Conservation (phyloP, 53 echinoderm and acorn worm species). For the Echinarachnius parma region DNA sequence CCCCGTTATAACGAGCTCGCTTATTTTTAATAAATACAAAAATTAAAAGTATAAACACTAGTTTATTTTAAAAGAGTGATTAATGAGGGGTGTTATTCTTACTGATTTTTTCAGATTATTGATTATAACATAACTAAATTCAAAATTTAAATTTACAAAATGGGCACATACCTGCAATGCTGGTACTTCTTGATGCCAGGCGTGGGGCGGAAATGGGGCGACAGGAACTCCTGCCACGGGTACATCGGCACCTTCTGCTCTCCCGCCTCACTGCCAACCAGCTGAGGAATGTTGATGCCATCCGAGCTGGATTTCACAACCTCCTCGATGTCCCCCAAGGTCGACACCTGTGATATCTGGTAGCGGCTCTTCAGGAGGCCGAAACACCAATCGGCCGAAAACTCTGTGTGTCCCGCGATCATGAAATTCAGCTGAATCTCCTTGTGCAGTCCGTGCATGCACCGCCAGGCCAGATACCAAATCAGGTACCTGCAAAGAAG, state of each 20-base stretch:
- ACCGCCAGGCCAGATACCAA: constrained; percentile 51
- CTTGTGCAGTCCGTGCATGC: constrained; percentile 30
- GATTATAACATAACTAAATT: too few species aligned
- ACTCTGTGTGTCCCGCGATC: constrained; percentile 13
- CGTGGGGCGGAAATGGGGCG: constrained; percentile 39
- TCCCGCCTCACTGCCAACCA: constrained; percentile 53
- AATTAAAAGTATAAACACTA: too few species aligned
- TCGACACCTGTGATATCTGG: neutral
- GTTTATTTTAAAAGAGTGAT: too few species aligned
- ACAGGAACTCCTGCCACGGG: constrained; percentile 52
- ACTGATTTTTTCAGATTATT: too few species aligned
- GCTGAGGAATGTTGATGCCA: constrained; percentile 46
- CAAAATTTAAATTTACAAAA: too few species aligned
- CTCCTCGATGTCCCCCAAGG: constrained; percentile 32
- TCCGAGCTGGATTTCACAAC: constrained; percentile 10
- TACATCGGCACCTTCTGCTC: constrained; percentile 20
- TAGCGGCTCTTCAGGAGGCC: constrained; percentile 21
- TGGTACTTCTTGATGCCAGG: constrained; percentile 51
- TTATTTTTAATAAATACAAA: too few species aligned
- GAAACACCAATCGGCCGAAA: constrained; percentile 24
- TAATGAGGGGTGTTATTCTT: too few species aligned
- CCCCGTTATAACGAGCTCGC: too few species aligned
- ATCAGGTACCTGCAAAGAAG: too few species aligned
- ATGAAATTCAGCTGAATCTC: constrained; percentile 26
- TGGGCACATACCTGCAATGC: constrained; percentile 55